Conservation (phyloP, 2,888 invertebrate species). For the Steinernema hermaphroditum region DNA sequence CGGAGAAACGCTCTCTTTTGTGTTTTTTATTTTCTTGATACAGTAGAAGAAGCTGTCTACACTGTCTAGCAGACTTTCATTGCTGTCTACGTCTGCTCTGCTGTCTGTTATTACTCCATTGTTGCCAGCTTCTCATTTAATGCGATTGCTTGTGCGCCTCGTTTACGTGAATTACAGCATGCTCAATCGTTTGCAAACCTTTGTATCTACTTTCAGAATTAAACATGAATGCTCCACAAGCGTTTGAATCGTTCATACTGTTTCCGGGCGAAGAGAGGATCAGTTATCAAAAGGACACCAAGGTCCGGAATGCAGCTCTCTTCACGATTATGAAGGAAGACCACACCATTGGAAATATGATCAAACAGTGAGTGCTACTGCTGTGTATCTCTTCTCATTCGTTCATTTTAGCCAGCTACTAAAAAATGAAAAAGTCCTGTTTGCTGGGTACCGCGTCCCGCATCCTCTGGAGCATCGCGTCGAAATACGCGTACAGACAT, state of each 20-base stretch:
- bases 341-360: constrained; percentile 97
- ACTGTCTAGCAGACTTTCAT: too few relatives aligned
- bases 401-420: constrained; percentile 80
- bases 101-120: too few relatives aligned
- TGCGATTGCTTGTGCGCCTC: too few relatives aligned
- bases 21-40: too few relatives aligned
- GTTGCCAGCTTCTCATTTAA: too few relatives aligned
- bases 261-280: constrained; percentile 99
- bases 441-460: constrained; percentile 97
- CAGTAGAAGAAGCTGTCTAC: too few relatives aligned
- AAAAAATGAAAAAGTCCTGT: constrained; percentile 95
- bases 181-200: too few relatives aligned
- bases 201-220: too few relatives aligned
- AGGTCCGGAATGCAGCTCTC: constrained; percentile 89
- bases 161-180: too few relatives aligned
- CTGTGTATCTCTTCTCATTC: too few relatives aligned
- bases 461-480: constrained; percentile 98
- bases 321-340: constrained; percentile 99
- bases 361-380: constrained; percentile 81
- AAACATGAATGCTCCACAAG: constrained; percentile 98
- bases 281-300: constrained; percentile 86
- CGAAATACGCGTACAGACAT: constrained; percentile 85
- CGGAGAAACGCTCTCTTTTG: too few relatives aligned
- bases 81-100: too few relatives aligned
- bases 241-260: constrained; percentile 94